Evolutionary conservation across 1,140 invertebrate species (phyloP).

Genomic region (Brachionus paranguensis): DNA sequence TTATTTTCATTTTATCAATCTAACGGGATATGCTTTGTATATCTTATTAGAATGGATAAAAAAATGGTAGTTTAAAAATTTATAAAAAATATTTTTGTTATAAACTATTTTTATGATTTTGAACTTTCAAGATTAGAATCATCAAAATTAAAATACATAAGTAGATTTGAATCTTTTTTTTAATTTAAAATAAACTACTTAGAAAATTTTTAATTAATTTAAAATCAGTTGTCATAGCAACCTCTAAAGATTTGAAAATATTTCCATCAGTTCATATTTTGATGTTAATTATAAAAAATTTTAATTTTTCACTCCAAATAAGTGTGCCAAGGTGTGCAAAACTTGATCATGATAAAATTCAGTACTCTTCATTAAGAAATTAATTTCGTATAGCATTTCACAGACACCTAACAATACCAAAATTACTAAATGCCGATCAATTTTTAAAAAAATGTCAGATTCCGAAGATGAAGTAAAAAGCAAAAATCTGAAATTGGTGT

Average conservation of each 20-base stretch:
- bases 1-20: too few relatives aligned
- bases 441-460: constrained; percentile 49
- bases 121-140: background rate
- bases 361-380: background rate
- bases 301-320: background rate
- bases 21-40: too few relatives aligned
- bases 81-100: background rate
- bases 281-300: background rate
- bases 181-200: background rate
- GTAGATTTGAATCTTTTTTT: background rate
- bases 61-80: too few relatives aligned
- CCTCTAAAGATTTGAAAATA: background rate
- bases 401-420: background rate
- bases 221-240: background rate
- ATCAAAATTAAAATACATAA: background rate
- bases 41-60: too few relatives aligned
- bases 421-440: background rate
- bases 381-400: background rate
- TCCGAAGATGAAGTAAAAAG: constrained; percentile 59
- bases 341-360: background rate
- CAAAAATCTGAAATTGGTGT: constrained; percentile 69
- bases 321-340: background rate
- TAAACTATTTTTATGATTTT: background rate
- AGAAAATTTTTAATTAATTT: background rate
- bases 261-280: background rate